Evolutionary conservation across 2,888 invertebrate species (phyloP), one percentile per base, ranked within the genome.

Genomic region (Orchestes rusci): DNA sequence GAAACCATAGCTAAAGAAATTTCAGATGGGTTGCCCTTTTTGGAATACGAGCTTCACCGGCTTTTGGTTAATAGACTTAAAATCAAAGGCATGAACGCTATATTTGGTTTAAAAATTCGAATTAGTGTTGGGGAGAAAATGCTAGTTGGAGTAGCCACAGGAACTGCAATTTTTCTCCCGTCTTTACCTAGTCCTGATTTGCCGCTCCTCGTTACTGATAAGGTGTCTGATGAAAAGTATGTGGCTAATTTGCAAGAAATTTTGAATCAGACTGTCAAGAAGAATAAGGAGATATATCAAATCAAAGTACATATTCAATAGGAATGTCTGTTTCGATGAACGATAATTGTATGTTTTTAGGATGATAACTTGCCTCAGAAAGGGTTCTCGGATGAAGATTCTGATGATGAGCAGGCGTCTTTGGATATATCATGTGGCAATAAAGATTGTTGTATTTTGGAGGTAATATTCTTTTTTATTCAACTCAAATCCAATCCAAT

Each of bases 21-120:
- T 47, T 94, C 94, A 1, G 90, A 96, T 71, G 88, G 88, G 56
- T 72, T 96, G 41, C 96, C 96, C 0, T 96, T 96, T 71, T 69
- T 96, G 41, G 96, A 97, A 67, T 96, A 95, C 65, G 95, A 97
- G 66, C 72, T 97, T 34, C 94, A 97, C 68, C 81, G 90, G 48
- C 77, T 94, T 54, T 70, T 96, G 27, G 76, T 94, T 2, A 92
- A 91, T 61, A 95, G 94, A 64, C 71, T 96, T 2, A 82, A 88
- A 67, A 86, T 94, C 52, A 90, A 90, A 68, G 94, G 93, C 4
- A 94, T 95, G 80, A 97, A 96, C 71, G 87, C 92, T 3, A 73
- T 95, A 40, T 95, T 95, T 70, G 88, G 89, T 0, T 73, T 96
- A 4, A 83, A 82, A 61, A 74, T 79, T 49, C 69, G 72, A 48